Conservation (phyloP, 1,140 invertebrate species). For the Ctenoplectra terminalis region DNA sequence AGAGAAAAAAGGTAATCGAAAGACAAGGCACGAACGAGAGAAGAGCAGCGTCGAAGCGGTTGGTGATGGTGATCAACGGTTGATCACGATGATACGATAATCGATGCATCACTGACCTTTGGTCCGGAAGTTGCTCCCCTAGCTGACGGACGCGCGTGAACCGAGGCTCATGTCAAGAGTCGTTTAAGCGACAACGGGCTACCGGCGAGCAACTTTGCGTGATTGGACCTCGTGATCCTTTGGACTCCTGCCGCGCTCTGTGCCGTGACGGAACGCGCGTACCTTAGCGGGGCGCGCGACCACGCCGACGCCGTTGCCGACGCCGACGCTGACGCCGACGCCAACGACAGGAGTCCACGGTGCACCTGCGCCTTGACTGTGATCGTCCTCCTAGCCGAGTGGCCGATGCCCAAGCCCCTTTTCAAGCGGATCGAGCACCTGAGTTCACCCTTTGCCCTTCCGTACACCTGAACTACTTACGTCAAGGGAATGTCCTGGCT, state of each 20-base stretch:
- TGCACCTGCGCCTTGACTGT: slow-evolving; percentile 67
- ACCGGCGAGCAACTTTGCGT: slow-evolving; percentile 59
- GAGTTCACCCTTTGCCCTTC: slow-evolving; percentile 35
- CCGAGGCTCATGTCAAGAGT: slow-evolving; percentile 68
- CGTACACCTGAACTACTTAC: slow-evolving; percentile 27
- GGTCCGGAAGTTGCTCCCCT: slow-evolving; percentile 52
- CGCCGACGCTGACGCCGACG: slow-evolving; percentile 16
- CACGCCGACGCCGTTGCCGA: slow-evolving; percentile 58
- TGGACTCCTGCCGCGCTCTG: slow-evolving; percentile 72
- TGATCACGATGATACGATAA: slow-evolving; percentile 22
- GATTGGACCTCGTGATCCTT: slow-evolving; percentile 69
- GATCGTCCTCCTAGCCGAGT: slow-evolving; percentile 50
- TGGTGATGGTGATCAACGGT: not conserved
- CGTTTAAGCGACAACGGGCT: slow-evolving; percentile 53
- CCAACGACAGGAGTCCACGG: slow-evolving; percentile 57
- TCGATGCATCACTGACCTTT: slow-evolving; percentile 58
- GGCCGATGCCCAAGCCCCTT: slow-evolving; percentile 50
- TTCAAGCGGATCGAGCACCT: slow-evolving; percentile 51
- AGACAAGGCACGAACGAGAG: no score
- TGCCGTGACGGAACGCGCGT: slow-evolving; percentile 59
- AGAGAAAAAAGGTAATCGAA: not conserved
- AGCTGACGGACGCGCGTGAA: slow-evolving; percentile 68
- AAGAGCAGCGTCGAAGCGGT: not conserved
- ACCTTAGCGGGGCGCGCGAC: slow-evolving; percentile 34
- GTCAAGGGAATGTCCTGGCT: not conserved